Conservation (phyloP, 1,140 invertebrate species). For the Aradophagus sp. region DNA sequence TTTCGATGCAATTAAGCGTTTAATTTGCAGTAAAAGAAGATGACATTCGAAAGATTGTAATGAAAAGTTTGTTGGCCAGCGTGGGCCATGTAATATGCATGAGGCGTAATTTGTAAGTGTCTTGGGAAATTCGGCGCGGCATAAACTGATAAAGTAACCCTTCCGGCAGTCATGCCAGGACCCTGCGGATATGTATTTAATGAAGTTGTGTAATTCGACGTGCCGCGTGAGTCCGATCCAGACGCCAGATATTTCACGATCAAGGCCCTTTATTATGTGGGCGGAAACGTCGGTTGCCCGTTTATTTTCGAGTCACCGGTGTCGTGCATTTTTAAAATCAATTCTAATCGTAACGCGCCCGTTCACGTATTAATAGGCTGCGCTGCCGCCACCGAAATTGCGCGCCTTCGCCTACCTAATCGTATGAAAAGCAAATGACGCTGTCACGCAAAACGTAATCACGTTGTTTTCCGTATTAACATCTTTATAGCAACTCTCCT, state of each 20-base stretch:
- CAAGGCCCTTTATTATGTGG: slow-evolving; percentile 41
- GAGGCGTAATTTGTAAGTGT: slow-evolving; percentile 47
- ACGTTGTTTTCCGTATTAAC: too few species aligned
- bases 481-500: too few species aligned
- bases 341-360: slow-evolving; percentile 8
- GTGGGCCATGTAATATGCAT: slow-evolving; percentile 39
- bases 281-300: slow-evolving; percentile 29
- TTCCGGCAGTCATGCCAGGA: slow-evolving; percentile 34
- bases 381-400: slow-evolving; percentile 6
- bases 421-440: too few species aligned
- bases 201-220: slow-evolving; percentile 49
- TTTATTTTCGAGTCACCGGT: slow-evolving; percentile 16
- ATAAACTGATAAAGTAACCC: slow-evolving; percentile 53
- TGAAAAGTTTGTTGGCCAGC: slow-evolving; percentile 32
- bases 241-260: slow-evolving; percentile 45
- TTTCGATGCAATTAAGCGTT: too few species aligned
- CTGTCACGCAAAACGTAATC: too few species aligned
- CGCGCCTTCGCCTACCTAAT: neutral
- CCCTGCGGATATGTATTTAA: slow-evolving; percentile 50
- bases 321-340: slow-evolving; percentile 25
- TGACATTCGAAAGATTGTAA: slow-evolving; percentile 25
- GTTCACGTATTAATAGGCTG: slow-evolving; percentile 2
- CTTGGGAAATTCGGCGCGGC: slow-evolving; percentile 51
- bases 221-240: slow-evolving; percentile 30
- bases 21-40: too few species aligned